Conservation (phyloP, 2,113 vertebrate species). For the Fulica atra region DNA sequence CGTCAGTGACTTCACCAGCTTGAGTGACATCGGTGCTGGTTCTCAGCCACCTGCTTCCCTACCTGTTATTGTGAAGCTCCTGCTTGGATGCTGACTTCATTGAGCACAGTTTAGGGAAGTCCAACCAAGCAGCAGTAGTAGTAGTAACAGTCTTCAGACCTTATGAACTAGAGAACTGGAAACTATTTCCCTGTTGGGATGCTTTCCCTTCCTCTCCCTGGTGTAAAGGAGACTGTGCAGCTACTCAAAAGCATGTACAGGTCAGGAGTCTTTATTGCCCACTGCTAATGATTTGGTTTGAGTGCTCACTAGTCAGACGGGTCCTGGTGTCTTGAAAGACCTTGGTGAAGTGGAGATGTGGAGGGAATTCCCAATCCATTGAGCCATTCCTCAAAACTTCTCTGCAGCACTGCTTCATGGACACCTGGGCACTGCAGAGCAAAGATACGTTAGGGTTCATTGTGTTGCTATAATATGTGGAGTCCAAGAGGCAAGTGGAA, state of each 20-base stretch:
- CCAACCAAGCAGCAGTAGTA: background rate
- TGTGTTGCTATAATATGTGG: background rate
- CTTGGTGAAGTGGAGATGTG: background rate
- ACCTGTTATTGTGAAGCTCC: background rate
- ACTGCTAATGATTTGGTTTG: background rate
- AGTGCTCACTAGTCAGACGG: background rate
- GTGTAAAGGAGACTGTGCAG: background rate
- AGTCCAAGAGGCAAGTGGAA: background rate
- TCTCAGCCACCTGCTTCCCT: background rate
- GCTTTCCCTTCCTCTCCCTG: background rate
- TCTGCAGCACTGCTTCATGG: background rate
- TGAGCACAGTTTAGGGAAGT: background rate
- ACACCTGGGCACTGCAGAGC: background rate
- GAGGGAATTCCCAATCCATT: background rate
- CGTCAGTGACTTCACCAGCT: background rate
- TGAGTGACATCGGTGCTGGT: background rate
- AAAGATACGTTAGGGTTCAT: background rate
- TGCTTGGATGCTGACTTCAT: background rate
- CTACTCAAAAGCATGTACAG: background rate
- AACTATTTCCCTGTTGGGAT: background rate
- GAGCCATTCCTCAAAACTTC: background rate
- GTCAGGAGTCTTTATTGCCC: background rate
- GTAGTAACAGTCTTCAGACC: background rate
- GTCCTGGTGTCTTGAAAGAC: background rate
- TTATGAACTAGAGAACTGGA: background rate